Evolutionary conservation across 2,888 invertebrate genomes (phyloP).

Genomic region (Torymus texanus): DNA sequence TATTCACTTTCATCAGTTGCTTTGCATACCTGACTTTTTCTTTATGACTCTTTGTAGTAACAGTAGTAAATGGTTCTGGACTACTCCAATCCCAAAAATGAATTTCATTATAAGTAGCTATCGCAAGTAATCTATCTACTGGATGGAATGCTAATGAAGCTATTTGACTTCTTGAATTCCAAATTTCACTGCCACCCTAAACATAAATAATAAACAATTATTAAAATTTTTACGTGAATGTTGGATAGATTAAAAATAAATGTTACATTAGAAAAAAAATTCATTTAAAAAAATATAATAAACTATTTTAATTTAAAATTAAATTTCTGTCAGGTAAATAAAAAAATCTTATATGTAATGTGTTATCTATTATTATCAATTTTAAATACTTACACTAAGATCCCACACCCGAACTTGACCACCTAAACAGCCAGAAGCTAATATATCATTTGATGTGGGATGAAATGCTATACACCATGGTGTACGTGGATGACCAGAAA

Average conservation of each 20-base stretch:
- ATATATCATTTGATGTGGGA: slow-evolving; percentile 87
- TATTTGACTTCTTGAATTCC: slow-evolving; percentile 87
- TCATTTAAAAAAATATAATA: slow-evolving; percentile 14
- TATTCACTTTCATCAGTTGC: slow-evolving; percentile 3
- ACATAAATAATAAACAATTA: slow-evolving; percentile 8
- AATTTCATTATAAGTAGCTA: slow-evolving; percentile 89
- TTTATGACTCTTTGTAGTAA: slow-evolving; percentile 84
- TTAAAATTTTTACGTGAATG: not conserved
- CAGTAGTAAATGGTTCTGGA: slow-evolving; percentile 84
- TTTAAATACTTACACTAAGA: slow-evolving; percentile 78
- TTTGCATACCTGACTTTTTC: slow-evolving; percentile 86
- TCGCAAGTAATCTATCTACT: slow-evolving; percentile 86
- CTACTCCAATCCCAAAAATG: slow-evolving; percentile 94
- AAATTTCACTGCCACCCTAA: slow-evolving; percentile 90
- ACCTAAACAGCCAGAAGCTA: slow-evolving; percentile 91
- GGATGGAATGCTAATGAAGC: slow-evolving; percentile 93
- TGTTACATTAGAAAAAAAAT: not conserved
- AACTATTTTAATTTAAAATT: not conserved
- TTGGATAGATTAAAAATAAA: too few relatives aligned
- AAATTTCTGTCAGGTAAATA: too few relatives aligned
- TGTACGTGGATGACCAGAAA: slow-evolving; percentile 90
- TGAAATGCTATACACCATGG: slow-evolving; percentile 95
- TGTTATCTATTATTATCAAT: too few relatives aligned
- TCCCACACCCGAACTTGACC: slow-evolving; percentile 95
- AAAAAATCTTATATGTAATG: too few relatives aligned